Evolutionary conservation across 1,140 invertebrate species (phyloP).

Genomic region (Melipona quadrifasciata): DNA sequence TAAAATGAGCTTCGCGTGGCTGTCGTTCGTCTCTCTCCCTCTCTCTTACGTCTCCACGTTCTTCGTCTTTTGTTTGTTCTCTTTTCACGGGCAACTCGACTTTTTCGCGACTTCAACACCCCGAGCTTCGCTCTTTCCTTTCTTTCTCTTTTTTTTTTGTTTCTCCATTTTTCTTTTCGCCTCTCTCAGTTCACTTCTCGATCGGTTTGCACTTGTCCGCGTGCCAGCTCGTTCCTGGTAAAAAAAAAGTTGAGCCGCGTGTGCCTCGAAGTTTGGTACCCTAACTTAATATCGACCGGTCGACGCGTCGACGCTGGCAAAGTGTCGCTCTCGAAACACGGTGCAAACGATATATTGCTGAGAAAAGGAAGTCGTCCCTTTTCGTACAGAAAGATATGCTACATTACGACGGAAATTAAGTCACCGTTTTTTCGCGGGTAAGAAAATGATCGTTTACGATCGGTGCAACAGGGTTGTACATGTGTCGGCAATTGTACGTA

Average conservation of each 20-base stretch:
- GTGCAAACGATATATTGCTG: conserved; percentile 14
- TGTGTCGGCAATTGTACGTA: not conserved
- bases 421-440: not conserved
- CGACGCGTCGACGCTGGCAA: not conserved
- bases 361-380: not conserved
- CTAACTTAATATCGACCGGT: conserved; percentile 44
- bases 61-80: too few species aligned
- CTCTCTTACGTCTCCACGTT: not conserved
- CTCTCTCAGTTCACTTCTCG: not conserved
- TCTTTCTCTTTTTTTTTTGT: not conserved
- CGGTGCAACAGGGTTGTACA: not conserved
- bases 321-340: not conserved
- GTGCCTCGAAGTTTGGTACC: not conserved
- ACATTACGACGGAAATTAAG: not conserved
- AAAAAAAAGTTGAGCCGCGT: conserved; percentile 38
- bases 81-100: not conserved
- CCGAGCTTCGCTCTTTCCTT: conserved; percentile 21
- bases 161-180: not conserved
- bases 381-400: not conserved
- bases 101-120: not conserved
- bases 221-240: conserved; percentile 18
- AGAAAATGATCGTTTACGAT: not conserved
- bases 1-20: conserved; percentile 45
- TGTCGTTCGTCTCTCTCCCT: not conserved
- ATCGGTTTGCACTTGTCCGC: not conserved